Conservation (phyloP, 2,888 invertebrate genomes). For the Harmothoe impar region DNA sequence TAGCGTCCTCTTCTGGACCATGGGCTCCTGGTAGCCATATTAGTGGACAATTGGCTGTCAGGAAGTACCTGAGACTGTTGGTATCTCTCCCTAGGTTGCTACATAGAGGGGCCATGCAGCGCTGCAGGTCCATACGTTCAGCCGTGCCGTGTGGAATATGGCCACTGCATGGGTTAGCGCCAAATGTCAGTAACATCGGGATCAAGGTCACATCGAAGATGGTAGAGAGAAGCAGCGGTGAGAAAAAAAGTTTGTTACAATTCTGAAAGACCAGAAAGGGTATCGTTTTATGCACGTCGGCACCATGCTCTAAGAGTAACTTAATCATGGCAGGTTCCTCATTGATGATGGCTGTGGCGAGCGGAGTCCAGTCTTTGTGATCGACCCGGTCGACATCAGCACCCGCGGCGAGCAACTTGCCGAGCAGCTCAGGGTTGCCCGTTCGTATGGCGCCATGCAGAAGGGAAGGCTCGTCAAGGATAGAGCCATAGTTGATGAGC, state of each 20-base stretch:
- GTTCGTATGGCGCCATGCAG: slow-evolving; percentile 39
- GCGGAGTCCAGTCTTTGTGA: slow-evolving; percentile 21
- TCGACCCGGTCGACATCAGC: slow-evolving; percentile 12
- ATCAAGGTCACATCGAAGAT: slow-evolving; percentile 19
- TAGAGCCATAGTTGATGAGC: slow-evolving; percentile 14
- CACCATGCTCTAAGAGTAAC: slow-evolving; percentile 2
- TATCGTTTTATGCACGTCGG: slow-evolving; percentile 16
- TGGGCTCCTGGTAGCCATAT: background rate
- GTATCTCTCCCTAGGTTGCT: slow-evolving; percentile 17
- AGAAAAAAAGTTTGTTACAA: slow-evolving; percentile 24
- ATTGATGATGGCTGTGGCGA: slow-evolving; percentile 18
- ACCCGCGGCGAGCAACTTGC: background rate
- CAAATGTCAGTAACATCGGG: background rate
- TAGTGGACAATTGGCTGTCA: slow-evolving; percentile 14
- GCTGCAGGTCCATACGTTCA: background rate
- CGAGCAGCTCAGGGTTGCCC: background rate
- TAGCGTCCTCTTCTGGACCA: background rate
- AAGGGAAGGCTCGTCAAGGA: background rate
- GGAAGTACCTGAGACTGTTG: background rate
- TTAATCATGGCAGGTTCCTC: background rate
- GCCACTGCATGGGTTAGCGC: slow-evolving; percentile 32
- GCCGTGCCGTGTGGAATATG: background rate
- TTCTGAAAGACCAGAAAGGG: slow-evolving; percentile 50
- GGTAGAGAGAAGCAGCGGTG: slow-evolving; percentile 1
- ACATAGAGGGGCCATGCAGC: slow-evolving; percentile 28